phyloP scores from a whole-genome alignment of 2,113 vertebrate genomes.

The Zapus hudsonius region DNA sequence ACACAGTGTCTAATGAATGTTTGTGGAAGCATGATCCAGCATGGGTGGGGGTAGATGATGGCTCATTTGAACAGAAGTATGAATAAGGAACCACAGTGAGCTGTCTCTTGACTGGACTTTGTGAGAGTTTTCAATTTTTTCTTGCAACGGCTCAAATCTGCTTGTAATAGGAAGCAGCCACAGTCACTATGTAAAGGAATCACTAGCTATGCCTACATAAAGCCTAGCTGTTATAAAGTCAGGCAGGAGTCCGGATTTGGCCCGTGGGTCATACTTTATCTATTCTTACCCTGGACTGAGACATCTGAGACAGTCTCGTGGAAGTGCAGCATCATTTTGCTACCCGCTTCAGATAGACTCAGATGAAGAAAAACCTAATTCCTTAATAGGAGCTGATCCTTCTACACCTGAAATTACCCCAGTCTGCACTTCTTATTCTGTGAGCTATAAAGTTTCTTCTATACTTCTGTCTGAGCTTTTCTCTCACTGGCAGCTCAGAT shows the following conservation, averaged over 20 bases:
- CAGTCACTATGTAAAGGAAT: background rate
- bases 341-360: background rate
- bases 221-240: conserved; percentile 8
- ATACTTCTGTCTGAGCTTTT: background rate
- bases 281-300: background rate
- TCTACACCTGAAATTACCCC: background rate
- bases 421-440: background rate
- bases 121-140: conserved; percentile 25
- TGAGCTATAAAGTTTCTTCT: background rate
- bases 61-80: background rate
- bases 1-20: background rate
- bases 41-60: background rate
- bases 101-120: background rate
- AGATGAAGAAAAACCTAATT: background rate
- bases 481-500: background rate
- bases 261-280: background rate
- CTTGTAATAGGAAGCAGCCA: background rate
- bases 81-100: background rate
- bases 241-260: background rate
- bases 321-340: background rate
- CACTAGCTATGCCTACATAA: background rate
- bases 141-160: background rate
- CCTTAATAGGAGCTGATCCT: background rate
- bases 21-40: background rate
- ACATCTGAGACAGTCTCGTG: background rate